phyloP scores from a whole-genome alignment of 2,797 vertebrate genomes.

The Gymnoscopelus microlampas region DNA sequence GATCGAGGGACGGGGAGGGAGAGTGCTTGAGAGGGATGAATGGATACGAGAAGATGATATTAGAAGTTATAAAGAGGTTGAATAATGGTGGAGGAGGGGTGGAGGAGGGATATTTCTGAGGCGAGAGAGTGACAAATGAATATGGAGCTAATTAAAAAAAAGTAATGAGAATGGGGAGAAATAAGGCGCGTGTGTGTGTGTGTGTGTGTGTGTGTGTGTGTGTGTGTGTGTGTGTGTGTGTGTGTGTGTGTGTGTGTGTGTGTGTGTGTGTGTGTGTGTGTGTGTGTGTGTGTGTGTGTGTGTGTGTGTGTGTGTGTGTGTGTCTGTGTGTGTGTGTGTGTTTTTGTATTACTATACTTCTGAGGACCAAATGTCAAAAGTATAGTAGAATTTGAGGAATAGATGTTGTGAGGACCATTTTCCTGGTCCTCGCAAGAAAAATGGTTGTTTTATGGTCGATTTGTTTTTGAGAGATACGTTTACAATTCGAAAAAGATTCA shows the following conservation, averaged over 20 bases:
- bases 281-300: background rate
- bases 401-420: too few relatives aligned
- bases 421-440: too few relatives aligned
- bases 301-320: background rate
- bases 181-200: background rate
- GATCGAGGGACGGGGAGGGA: slow-evolving; percentile 8
- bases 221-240: background rate
- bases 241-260: slow-evolving; percentile 1
- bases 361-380: too few relatives aligned
- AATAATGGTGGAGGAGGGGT: background rate
- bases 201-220: background rate
- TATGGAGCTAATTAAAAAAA: background rate
- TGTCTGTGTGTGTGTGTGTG: background rate
- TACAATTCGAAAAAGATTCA: too few relatives aligned
- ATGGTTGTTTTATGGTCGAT: too few relatives aligned
- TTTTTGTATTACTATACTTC: too few relatives aligned
- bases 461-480: too few relatives aligned
- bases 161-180: too few relatives aligned
- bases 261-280: background rate
- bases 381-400: too few relatives aligned
- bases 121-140: slow-evolving; percentile 9
- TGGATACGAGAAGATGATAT: slow-evolving; percentile 36
- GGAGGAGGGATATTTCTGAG: background rate
- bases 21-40: slow-evolving; percentile 19
- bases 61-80: slow-evolving; percentile 27